These are phyloP conservation scores for Hyles euphorbiae DNA, from an alignment of 1,140 invertebrate genomes.

Conservation along the genomic window DNA sequence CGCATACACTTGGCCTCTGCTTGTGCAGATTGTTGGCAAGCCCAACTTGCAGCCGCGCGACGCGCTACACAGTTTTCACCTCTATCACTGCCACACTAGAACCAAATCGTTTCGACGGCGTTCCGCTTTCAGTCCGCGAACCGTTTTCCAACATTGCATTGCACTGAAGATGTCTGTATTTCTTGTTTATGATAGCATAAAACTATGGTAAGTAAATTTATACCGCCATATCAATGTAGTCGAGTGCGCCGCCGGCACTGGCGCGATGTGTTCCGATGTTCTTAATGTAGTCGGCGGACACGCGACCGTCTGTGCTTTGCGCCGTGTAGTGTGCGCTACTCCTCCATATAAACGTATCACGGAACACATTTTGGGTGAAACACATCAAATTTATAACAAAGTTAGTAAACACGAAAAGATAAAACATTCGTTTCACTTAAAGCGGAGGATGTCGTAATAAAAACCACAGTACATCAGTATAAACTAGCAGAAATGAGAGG, in stretches of 20 bases:
- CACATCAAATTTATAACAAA: too few relatives aligned
- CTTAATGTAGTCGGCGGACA: too few relatives aligned
- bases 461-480: conserved; percentile 22
- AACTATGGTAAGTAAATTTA: conserved; percentile 58
- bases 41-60: conserved; percentile 37
- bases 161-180: conserved; percentile 61
- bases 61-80: conserved; percentile 50
- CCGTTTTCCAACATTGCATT: conserved; percentile 41
- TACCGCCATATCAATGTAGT: conserved; percentile 38
- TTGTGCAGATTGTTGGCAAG: conserved; percentile 57
- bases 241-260: conserved; percentile 20
- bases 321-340: too few relatives aligned
- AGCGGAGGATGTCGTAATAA: conserved; percentile 4
- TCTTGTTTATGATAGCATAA: conserved; percentile 67
- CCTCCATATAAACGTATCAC: too few relatives aligned
- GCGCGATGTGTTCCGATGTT: not conserved
- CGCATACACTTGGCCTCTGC: conserved; percentile 40
- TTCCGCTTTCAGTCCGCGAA: conserved; percentile 28
- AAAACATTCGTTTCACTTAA: not conserved
- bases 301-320: too few relatives aligned
- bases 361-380: too few relatives aligned
- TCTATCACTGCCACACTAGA: conserved; percentile 48
- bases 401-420: not conserved
- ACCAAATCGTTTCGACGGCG: conserved; percentile 29
- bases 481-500: conserved; percentile 46